These are phyloP conservation scores for Remorina albescens DNA, from an alignment of 2,797 vertebrate genomes.

Conservation along the genomic window DNA sequence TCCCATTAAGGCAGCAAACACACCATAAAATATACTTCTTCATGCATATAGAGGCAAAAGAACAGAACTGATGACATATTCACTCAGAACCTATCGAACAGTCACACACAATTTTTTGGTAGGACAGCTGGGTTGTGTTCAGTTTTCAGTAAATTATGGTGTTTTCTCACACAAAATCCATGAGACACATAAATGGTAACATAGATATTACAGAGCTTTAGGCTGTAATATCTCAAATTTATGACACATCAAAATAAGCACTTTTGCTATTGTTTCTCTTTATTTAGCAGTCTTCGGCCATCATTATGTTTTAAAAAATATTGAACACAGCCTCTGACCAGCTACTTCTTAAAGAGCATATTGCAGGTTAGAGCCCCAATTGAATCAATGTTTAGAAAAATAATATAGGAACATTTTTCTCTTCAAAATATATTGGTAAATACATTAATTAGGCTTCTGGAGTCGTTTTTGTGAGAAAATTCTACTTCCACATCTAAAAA, in stretches of 20 bases:
- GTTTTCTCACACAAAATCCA: conserved; percentile 38
- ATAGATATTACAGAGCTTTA: not conserved
- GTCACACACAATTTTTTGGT: conserved; percentile 37
- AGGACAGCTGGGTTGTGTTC: conserved; percentile 33
- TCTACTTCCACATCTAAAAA: too few relatives aligned
- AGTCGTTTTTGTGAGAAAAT: too few relatives aligned
- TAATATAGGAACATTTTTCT: too few relatives aligned
- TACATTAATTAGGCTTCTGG: too few relatives aligned
- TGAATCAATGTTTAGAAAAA: too few relatives aligned
- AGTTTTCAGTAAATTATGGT: conserved; percentile 49
- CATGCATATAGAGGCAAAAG: conserved; percentile 7
- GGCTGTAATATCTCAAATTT: not conserved
- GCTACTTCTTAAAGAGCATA: too few relatives aligned
- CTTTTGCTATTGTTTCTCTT: too few relatives aligned
- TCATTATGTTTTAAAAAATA: too few relatives aligned
- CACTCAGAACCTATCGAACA: conserved; percentile 51
- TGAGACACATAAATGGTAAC: conserved; percentile 17
- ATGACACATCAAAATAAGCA: not conserved
- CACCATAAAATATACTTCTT: conserved; percentile 4
- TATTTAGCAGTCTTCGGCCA: too few relatives aligned
- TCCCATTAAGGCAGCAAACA: not conserved
- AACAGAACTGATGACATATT: conserved; percentile 27
- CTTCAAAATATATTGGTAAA: too few relatives aligned
- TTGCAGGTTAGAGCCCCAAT: too few relatives aligned
- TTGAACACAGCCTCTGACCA: too few relatives aligned